Percentiles rank a stretch among this genome's conserved stretches.
Evolutionary conservation across 2,113 vertebrate genomes (phyloP).

Genomic region (Tichodroma muraria): DNA sequence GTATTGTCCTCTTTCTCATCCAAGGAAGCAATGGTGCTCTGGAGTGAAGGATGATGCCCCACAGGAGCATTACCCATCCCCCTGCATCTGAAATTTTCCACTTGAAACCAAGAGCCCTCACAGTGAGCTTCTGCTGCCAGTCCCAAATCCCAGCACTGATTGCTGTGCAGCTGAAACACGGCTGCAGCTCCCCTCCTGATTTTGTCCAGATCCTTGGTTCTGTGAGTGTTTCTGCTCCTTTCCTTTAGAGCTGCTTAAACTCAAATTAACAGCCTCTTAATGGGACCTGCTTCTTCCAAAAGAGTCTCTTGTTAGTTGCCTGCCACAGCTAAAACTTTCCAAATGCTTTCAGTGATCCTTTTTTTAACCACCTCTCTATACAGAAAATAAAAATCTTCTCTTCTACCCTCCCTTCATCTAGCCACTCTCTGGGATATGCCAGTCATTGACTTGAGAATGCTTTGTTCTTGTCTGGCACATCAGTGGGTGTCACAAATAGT

Average conservation of each 20-base stretch:
- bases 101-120: background rate
- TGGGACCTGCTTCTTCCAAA: background rate
- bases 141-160: background rate
- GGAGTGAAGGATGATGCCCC: rapidly evolving
- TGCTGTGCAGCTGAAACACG: background rate
- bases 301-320: background rate
- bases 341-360: background rate
- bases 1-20: background rate
- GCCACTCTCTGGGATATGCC: background rate
- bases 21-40: background rate
- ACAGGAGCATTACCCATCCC: background rate
- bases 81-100: background rate
- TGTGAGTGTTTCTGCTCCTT: background rate
- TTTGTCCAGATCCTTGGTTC: background rate
- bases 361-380: background rate
- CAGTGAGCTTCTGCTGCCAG: background rate
- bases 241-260: background rate
- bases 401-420: background rate
- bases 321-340: background rate
- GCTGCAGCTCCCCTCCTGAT: background rate
- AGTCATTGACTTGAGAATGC: background rate
- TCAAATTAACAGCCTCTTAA: background rate
- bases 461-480: background rate
- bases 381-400: background rate
- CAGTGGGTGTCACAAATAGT: background rate